Evolutionary conservation across 2,113 vertebrate species (phyloP).

Genomic region (Arothron firmamentum): DNA sequence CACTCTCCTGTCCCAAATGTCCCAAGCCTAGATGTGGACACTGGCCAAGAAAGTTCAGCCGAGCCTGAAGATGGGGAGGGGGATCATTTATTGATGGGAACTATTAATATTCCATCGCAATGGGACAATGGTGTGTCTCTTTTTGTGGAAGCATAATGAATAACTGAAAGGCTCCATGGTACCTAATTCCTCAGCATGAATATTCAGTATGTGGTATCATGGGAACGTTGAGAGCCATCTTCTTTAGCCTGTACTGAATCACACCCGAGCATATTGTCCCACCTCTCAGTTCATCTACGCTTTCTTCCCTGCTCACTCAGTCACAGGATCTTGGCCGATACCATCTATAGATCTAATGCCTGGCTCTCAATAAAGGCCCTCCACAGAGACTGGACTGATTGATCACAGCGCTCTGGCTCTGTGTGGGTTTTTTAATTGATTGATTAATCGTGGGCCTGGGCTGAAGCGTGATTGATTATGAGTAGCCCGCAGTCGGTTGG

Average conservation of each 20-base stretch:
- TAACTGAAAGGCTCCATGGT: slow-evolving; percentile 73
- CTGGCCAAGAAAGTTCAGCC: slow-evolving; percentile 58
- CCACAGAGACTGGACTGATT: slow-evolving; percentile 59
- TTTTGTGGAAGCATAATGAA: slow-evolving; percentile 77
- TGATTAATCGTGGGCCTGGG: slow-evolving; percentile 61
- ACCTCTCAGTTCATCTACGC: slow-evolving; percentile 15
- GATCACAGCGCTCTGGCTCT: slow-evolving; percentile 61
- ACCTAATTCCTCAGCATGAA: slow-evolving; percentile 71
- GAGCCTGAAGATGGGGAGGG: slow-evolving; percentile 52
- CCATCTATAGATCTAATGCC: slow-evolving; percentile 48
- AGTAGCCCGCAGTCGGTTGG: slow-evolving; percentile 39
- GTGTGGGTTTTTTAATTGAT: slow-evolving; percentile 72
- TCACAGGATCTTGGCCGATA: slow-evolving; percentile 26
- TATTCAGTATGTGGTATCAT: slow-evolving; percentile 70
- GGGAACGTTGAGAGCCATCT: slow-evolving; percentile 59
- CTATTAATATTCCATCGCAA: slow-evolving; percentile 77
- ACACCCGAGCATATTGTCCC: slow-evolving; percentile 47
- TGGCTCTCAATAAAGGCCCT: slow-evolving; percentile 45
- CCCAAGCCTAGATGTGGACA: slow-evolving; percentile 35
- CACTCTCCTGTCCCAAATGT: slow-evolving; percentile 31
- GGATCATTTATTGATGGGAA: slow-evolving; percentile 77
- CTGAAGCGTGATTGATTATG: slow-evolving; percentile 66
- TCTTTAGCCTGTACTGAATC: slow-evolving; percentile 47
- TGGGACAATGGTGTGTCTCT: slow-evolving; percentile 72
- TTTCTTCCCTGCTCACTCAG: slow-evolving; percentile 7